Base-by-base conservation (phyloP, 2,113 vertebrate genomes). In the Formicarius rufipectus region DNA sequence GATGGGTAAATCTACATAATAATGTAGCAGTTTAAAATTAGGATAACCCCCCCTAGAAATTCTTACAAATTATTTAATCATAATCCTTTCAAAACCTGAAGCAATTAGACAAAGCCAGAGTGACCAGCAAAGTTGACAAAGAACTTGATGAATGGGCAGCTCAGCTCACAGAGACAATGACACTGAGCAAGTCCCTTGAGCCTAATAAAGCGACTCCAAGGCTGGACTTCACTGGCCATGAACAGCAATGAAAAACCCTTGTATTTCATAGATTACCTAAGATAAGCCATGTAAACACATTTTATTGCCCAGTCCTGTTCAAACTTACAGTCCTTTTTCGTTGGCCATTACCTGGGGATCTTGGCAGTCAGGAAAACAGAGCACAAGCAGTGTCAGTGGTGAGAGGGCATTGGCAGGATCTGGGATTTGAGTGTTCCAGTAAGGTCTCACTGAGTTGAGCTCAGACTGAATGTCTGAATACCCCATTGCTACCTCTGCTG, bases 71-170 rank as follows among this genome's bases (percentile, higher is more conserved):
- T 60, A 87, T 91, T 87, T 68, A 64, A 81, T 90, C 12, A 23
- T 74, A 71, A 60, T 92, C 55, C 56, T 92, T 91, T 79, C 14
- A 59, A 75, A 92, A 68, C 18, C 52, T 64, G 84, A 75, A 81
- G 60, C 33, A 78, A 89, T 91, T 92, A 87, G 28, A 64, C 42
- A 92, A 93, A 95, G 60, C 52, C 73, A 78, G 64, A 78, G 79
- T 71, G 82, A 59, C 60, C 64, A 67, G 66, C 73, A 35, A 87
- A 71, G 33, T 20, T 89, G 73, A 92, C 86, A 95, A 60, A 90
- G 68, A 76, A 77, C 86, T 78, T 94, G 86, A 83, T 95, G 90
- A 77, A 42, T 40, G 68, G 63, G 73, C 39, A 84, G 73, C 53
- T 87, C 72, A 81, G 50, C 50, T 73, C 71, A 39, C 28, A 50